A percentile compares a stretch with the other conserved stretches of the same genome.
Evolutionary conservation across 2,888 invertebrate species (phyloP).

Genomic region (Ennomos fuscantarius): DNA sequence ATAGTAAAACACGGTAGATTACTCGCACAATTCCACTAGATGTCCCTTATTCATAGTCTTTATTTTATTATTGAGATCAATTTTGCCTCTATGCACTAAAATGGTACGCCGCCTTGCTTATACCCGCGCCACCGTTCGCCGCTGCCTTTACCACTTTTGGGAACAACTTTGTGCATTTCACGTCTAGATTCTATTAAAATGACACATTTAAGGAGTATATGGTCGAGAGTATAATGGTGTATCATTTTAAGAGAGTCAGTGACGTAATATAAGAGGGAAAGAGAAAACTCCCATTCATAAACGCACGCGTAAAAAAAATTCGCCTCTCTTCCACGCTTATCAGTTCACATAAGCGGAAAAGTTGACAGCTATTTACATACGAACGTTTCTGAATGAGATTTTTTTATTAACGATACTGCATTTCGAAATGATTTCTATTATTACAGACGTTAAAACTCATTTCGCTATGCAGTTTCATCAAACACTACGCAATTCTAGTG

Average conservation of each 20-base stretch:
- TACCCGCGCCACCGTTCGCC: slow-evolving; percentile 40
- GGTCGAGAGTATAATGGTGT: slow-evolving; percentile 40
- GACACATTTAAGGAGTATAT: slow-evolving; percentile 40
- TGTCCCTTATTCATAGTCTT: slow-evolving; percentile 76
- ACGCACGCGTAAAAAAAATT: no score
- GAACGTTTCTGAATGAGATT: no score
- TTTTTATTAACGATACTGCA: no score
- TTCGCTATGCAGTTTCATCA: slow-evolving; percentile 1
- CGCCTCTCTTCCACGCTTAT: no score
- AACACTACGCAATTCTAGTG: slow-evolving; percentile 8
- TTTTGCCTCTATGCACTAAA: slow-evolving; percentile 74
- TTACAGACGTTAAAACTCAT: background rate
- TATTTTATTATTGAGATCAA: slow-evolving; percentile 83
- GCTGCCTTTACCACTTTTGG: slow-evolving; percentile 35
- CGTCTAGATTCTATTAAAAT: slow-evolving; percentile 40
- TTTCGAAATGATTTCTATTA: background rate
- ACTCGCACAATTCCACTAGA: slow-evolving; percentile 82
- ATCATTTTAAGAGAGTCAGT: slow-evolving; percentile 44
- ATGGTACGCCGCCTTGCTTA: slow-evolving; percentile 58
- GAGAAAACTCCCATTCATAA: background rate
- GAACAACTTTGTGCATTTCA: slow-evolving; percentile 23
- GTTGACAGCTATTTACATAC: no score
- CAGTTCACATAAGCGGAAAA: slow-evolving; percentile 1
- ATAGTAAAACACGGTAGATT: slow-evolving; percentile 73
- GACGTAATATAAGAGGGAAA: slow-evolving; percentile 2